These are phyloP conservation scores for Falco punctatus DNA, from an alignment of 2,113 vertebrate genomes.

Conservation along the genomic window DNA sequence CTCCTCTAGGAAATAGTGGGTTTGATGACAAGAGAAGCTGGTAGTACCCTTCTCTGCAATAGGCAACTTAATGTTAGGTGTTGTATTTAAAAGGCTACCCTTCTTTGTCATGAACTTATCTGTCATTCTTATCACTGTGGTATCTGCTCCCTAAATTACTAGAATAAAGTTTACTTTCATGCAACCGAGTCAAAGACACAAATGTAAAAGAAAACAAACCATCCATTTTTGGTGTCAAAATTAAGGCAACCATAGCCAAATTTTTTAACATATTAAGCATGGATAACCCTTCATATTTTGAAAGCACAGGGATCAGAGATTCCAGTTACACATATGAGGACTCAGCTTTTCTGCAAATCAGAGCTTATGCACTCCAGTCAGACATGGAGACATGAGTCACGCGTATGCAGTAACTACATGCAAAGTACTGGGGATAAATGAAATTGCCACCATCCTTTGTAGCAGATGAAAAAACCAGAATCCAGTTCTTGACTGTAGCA, in stretches of 20 bases:
- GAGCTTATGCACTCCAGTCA: not conserved
- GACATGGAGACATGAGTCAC: not conserved
- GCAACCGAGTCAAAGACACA: not conserved
- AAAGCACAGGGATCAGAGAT: not conserved
- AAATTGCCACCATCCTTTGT: not conserved
- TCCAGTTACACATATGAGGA: not conserved
- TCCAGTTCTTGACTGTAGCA: not conserved
- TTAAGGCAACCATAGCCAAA: not conserved
- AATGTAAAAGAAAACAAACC: not conserved
- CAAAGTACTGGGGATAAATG: not conserved
- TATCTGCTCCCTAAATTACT: not conserved
- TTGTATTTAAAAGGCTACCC: not conserved
- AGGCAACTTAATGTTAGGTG: not conserved
- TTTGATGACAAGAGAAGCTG: not conserved
- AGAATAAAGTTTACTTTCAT: not conserved
- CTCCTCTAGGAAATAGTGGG: not conserved
- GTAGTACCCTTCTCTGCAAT: not conserved
- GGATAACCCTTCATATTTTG: not conserved
- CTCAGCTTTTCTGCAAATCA: not conserved
- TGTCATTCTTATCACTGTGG: not conserved
- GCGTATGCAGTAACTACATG: not conserved
- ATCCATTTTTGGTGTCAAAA: not conserved
- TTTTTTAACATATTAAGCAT: not conserved
- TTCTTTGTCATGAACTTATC: not conserved
- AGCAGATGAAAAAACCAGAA: not conserved